Evolutionary conservation across 2,888 invertebrate genomes (phyloP).

Genomic region (Tenthredo scrophulariae): DNA sequence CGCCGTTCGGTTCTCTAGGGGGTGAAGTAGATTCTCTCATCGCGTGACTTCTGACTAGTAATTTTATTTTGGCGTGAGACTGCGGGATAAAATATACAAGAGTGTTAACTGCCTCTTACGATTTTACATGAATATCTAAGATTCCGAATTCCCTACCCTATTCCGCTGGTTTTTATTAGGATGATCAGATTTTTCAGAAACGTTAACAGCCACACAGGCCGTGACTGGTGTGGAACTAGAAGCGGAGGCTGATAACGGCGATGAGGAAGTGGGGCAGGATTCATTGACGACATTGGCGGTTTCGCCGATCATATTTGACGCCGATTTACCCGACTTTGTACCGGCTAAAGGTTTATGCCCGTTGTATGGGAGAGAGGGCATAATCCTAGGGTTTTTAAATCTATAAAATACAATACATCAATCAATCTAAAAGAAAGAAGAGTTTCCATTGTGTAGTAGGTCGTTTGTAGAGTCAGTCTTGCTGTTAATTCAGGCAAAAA

Average conservation of each 20-base stretch:
- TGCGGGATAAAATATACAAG: slow-evolving; percentile 70
- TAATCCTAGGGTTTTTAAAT: slow-evolving; percentile 56
- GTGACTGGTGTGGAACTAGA: slow-evolving; percentile 62
- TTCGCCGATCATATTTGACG: slow-evolving; percentile 76
- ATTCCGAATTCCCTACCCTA: slow-evolving; percentile 66
- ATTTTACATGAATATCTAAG: neutral
- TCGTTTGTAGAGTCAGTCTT: neutral
- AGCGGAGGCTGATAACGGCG: slow-evolving; percentile 62
- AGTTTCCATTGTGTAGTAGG: neutral
- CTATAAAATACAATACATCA: neutral
- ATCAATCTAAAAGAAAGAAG: neutral
- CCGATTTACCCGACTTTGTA: slow-evolving; percentile 67
- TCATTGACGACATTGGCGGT: slow-evolving; percentile 70
- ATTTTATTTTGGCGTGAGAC: slow-evolving; percentile 88
- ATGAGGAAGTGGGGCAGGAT: slow-evolving; percentile 63
- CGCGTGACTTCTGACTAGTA: slow-evolving; percentile 93
- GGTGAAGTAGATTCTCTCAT: slow-evolving; percentile 90
- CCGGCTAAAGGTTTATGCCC: slow-evolving; percentile 71
- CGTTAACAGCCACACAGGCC: neutral
- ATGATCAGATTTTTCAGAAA: slow-evolving; percentile 69
- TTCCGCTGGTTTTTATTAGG: slow-evolving; percentile 74
- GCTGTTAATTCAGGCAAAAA: neutral
- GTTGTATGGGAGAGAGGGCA: slow-evolving; percentile 75
- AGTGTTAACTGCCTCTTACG: neutral
- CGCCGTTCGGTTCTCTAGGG: slow-evolving; percentile 78